A percentile compares a stretch with the other conserved stretches of the same genome.
Conservation (phyloP, 2,797 vertebrate species). For the Alfaro cultratus region DNA sequence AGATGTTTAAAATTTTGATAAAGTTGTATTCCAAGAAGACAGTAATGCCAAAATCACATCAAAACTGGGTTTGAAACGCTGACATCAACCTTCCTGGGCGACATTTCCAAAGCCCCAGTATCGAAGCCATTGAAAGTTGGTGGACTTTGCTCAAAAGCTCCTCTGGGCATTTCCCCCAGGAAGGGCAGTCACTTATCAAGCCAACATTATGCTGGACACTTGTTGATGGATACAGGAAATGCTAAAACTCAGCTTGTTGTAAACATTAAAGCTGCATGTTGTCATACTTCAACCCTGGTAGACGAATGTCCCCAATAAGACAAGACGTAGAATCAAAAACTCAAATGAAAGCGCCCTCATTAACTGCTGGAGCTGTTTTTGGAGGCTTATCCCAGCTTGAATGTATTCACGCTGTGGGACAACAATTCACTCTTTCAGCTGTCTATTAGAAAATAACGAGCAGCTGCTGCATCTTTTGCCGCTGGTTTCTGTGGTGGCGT, state of each 20-base stretch:
- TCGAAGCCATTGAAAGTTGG: not conserved
- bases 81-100: not conserved
- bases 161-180: not conserved
- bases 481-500: conserved; percentile 6
- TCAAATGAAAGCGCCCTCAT: not conserved
- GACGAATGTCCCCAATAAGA: not conserved
- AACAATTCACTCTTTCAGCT: conserved; percentile 27
- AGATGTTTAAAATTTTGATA: not conserved
- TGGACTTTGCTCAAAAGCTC: not conserved
- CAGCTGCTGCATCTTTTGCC: conserved; percentile 18
- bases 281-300: not conserved
- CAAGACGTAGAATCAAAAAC: not conserved
- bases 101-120: not conserved
- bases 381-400: conserved; percentile 34
- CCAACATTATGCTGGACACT: not conserved
- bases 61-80: not conserved
- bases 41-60: not conserved
- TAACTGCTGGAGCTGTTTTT: conserved; percentile 33
- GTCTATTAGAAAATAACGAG: conserved; percentile 47
- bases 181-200: not conserved
- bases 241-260: not conserved
- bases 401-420: conserved; percentile 28
- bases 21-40: not conserved
- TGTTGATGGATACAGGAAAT: not conserved
- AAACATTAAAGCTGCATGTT: not conserved